A percentile compares a stretch with the other conserved stretches of the same genome.
These are phyloP conservation scores for Argyrosomus japonicus DNA, from an alignment of 2,113 vertebrate genomes.

Conservation along the genomic window DNA sequence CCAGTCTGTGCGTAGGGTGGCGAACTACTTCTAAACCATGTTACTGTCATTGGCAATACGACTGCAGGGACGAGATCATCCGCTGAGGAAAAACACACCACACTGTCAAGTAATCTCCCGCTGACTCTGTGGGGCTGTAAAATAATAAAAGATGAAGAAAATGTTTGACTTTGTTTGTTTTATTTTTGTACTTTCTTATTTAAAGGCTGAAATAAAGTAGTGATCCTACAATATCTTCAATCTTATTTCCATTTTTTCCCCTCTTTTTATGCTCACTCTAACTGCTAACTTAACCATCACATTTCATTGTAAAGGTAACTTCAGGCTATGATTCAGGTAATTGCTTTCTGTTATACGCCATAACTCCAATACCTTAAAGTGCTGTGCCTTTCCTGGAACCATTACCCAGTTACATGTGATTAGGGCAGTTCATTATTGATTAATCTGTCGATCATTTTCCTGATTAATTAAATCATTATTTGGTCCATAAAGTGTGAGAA, in stretches of 20 bases:
- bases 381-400: slow-evolving; percentile 40
- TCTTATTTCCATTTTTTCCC: slow-evolving; percentile 30
- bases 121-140: slow-evolving; percentile 38
- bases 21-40: slow-evolving; percentile 89
- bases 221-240: slow-evolving; percentile 42
- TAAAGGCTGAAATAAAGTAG: slow-evolving; percentile 68
- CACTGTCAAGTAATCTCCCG: slow-evolving; percentile 18
- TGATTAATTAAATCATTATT: too few species aligned
- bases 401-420: slow-evolving; percentile 48
- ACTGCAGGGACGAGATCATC: slow-evolving; percentile 11
- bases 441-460: too few species aligned
- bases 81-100: neutral
- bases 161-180: slow-evolving; percentile 56
- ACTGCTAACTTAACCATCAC: slow-evolving; percentile 18
- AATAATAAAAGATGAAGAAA: slow-evolving; percentile 72
- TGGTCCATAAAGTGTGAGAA: too few species aligned
- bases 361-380: slow-evolving; percentile 51
- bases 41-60: slow-evolving; percentile 10
- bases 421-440: too few species aligned
- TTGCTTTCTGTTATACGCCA: slow-evolving; percentile 48
- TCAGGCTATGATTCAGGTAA: slow-evolving; percentile 55
- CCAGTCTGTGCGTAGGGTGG: slow-evolving; percentile 90
- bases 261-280: slow-evolving; percentile 34
- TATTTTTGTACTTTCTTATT: slow-evolving; percentile 71
- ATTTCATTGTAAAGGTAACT: slow-evolving; percentile 35